phyloP scores from a whole-genome alignment of 1,140 invertebrate species.

The Tribolium madens region DNA sequence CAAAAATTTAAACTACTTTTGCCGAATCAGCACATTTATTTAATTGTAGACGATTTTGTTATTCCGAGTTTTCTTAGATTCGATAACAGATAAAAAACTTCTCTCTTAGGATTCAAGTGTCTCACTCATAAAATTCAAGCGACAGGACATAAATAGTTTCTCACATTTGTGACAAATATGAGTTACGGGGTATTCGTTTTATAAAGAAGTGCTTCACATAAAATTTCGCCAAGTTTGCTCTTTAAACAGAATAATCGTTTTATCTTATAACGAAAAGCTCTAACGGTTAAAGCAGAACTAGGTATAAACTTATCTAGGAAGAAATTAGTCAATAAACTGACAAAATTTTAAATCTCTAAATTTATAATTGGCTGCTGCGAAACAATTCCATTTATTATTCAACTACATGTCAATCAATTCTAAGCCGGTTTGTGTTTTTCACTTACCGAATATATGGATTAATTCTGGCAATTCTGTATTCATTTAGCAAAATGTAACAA shows the following conservation, averaged over 20 bases:
- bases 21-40: neutral
- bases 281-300: neutral
- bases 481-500: too few species aligned
- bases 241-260: constrained; percentile 10
- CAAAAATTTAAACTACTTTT: neutral
- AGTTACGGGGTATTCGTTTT: constrained; percentile 2
- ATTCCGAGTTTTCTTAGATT: neutral
- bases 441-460: too few species aligned
- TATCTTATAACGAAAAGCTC: neutral
- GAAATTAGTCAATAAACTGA: too few species aligned
- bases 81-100: neutral
- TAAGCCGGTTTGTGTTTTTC: too few species aligned
- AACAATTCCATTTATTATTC: too few species aligned
- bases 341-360: too few species aligned
- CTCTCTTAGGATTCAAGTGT: neutral
- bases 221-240: neutral
- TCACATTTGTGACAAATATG: constrained; percentile 24
- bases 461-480: too few species aligned
- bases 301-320: too few species aligned
- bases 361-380: too few species aligned
- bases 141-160: constrained; percentile 18
- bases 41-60: too few species aligned
- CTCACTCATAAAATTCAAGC: constrained; percentile 6
- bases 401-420: too few species aligned
- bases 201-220: constrained; percentile 1